Base-by-base conservation (phyloP, 2,888 invertebrate species). In the Thelaira solivaga region DNA sequence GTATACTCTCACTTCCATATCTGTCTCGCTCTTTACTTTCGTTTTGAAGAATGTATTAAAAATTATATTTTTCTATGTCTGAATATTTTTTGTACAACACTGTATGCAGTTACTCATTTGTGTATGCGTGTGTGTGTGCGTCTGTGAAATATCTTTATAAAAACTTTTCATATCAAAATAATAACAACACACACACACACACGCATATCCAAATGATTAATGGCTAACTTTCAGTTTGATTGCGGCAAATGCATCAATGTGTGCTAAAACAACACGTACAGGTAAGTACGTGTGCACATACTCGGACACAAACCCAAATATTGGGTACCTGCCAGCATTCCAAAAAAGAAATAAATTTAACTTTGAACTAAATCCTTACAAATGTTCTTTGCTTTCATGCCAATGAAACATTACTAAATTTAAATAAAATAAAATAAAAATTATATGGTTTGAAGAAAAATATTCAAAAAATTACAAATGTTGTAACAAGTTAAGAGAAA, bases 201-300 rank as follows among this genome's bases (percentile, higher is more conserved):
- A 31, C 13, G 18, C 2, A 29, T 49, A 7, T 24, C 34, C 62
- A 71, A 53, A 76, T 76, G 71, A 76, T 65, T 67, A 71, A 76
- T 76, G 71, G 59, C 71, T 34, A 76, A 76, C 49, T 76, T 76
- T 76, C 57, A 76, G 64, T 69, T 69, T 76, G 76, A 76, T 71
- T 76, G 65, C 61, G 45, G 65, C 71, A 76, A 71, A 76, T 71
- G 76, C 76, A 76, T 76, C 76, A 76, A 76, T 76, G 65, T 71
- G 71, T 51, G 41, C 49, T 51, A 61, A 75, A 69, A 65, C 59
- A 65, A 61, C 76, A 71, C 76, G 76, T 76, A 71, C 59, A 13
- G 34, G 51, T 29, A 71, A 55, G 59, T 8, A 51, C 39, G 11
- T 16, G 16, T 6, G 20, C 24, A 47, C 26, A 11, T n/a, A 13